Percentiles rank a stretch among this genome's conserved stretches.
Conservation (phyloP, 2,797 vertebrate species). For the Hephaestus fuliginosus region DNA sequence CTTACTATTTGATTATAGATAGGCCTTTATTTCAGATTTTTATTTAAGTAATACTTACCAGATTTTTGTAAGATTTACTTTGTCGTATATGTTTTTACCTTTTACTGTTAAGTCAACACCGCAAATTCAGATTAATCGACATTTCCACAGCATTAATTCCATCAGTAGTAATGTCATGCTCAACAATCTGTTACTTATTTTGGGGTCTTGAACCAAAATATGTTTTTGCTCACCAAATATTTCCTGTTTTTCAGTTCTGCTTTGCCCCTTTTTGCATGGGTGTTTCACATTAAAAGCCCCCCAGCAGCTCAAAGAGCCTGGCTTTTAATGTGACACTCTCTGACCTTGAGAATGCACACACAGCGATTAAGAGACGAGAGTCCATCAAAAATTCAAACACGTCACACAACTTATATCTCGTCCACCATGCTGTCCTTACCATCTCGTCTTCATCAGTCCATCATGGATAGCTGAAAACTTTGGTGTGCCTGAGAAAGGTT, state of each 20-base stretch:
- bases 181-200: neutral
- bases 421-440: neutral
- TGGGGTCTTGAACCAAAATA: neutral
- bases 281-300: neutral
- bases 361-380: neutral
- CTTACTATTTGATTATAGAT: neutral
- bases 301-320: neutral
- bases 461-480: neutral
- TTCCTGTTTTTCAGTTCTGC: neutral
- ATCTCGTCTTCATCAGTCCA: neutral
- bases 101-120: neutral
- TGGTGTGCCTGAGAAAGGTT: neutral
- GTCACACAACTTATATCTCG: neutral
- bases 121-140: neutral
- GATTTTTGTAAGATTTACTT: neutral
- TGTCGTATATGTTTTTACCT: neutral
- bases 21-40: neutral
- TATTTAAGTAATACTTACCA: neutral
- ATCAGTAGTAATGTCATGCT: neutral
- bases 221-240: neutral
- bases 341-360: neutral
- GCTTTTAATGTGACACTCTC: neutral
- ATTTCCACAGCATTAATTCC: neutral
- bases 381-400: neutral
- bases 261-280: neutral